Evolutionary conservation across 2,113 vertebrate species (phyloP).

Genomic region (Xyrauchen texanus): DNA sequence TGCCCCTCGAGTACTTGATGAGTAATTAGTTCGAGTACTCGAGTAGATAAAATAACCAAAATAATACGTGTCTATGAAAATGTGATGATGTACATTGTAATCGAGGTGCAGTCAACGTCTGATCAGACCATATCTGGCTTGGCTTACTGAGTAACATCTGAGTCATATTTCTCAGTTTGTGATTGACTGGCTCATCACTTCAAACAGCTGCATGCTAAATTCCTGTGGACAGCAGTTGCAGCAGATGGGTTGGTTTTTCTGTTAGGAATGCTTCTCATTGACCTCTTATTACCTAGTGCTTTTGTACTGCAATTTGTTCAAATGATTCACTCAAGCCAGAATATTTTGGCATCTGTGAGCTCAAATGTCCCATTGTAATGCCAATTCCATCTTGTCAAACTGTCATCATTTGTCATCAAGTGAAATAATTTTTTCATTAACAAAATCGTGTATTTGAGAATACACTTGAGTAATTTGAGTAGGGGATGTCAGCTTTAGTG

Average conservation of each 20-base stretch:
- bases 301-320: neutral
- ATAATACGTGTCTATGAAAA: neutral
- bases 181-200: slow-evolving; percentile 26
- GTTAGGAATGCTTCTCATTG: slow-evolving; percentile 11
- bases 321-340: slow-evolving; percentile 1
- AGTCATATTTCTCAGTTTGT: slow-evolving; percentile 25
- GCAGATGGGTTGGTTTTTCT: slow-evolving; percentile 40
- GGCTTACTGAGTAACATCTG: neutral
- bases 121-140: neutral
- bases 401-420: too few relatives aligned
- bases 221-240: slow-evolving; percentile 26
- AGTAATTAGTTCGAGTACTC: too few relatives aligned
- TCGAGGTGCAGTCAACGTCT: too few relatives aligned
- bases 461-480: too few relatives aligned
- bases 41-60: too few relatives aligned
- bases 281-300: neutral
- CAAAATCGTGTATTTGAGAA: too few relatives aligned
- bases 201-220: slow-evolving; percentile 39
- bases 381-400: too few relatives aligned
- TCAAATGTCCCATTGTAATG: neutral
- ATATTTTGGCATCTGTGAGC: neutral
- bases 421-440: too few relatives aligned
- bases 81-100: neutral
- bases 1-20: too few relatives aligned
- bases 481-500: too few relatives aligned